Conservation (phyloP, 2,888 invertebrate species). For the Euplagia quadripunctaria region DNA sequence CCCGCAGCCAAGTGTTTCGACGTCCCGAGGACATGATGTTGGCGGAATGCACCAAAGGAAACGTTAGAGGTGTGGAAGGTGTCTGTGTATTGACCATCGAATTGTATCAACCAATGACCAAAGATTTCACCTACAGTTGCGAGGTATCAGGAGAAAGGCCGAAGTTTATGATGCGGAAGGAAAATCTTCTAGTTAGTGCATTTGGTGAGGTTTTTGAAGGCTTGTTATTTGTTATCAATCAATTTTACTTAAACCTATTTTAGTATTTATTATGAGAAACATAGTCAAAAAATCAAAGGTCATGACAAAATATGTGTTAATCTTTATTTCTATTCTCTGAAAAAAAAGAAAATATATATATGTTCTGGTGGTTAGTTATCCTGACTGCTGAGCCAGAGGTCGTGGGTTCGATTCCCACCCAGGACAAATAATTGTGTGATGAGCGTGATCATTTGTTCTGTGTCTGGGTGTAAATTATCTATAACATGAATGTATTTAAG, state of each 20-base stretch:
- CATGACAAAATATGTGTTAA: too few species aligned
- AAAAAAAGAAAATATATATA: too few species aligned
- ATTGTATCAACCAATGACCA: conserved; percentile 58
- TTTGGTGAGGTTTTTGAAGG: conserved; percentile 60
- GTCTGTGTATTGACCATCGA: conserved; percentile 63
- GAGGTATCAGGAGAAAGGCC: conserved; percentile 80
- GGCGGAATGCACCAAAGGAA: conserved; percentile 60
- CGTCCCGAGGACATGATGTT: conserved; percentile 57
- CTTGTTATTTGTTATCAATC: not conserved
- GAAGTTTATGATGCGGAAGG: conserved; percentile 62
- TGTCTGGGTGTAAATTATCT: too few species aligned
- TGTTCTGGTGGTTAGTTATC: too few species aligned
- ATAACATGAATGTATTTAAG: too few species aligned
- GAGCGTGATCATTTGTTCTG: too few species aligned
- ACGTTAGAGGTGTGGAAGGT: conserved; percentile 54
- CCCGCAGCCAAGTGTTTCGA: conserved; percentile 45
- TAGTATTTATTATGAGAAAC: not conserved
- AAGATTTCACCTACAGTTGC: conserved; percentile 63
- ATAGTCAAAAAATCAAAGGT: too few species aligned
- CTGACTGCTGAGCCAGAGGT: too few species aligned
- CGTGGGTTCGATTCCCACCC: too few species aligned
- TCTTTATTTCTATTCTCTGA: too few species aligned
- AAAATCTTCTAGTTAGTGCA: conserved; percentile 60
- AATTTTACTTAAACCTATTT: conserved; percentile 6
- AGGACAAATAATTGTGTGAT: too few species aligned